Conservation (phyloP, 2,113 vertebrate species). For the Salvelinus sp. region DNA sequence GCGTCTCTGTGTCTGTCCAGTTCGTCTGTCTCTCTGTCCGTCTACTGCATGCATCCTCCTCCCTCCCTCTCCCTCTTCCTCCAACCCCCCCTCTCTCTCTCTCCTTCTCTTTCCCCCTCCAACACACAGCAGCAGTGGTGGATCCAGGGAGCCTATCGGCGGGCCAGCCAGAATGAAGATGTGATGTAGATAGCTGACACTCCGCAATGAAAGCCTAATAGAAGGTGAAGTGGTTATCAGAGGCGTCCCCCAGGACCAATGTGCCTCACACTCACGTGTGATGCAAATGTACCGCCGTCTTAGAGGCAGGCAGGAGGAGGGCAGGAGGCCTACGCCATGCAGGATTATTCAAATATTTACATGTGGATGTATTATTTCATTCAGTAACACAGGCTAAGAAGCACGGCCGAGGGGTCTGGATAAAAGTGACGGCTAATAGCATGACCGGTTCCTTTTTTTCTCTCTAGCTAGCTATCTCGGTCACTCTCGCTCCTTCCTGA, state of each 20-base stretch:
- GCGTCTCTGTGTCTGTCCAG: constrained; percentile 60
- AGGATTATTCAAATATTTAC: constrained; percentile 54
- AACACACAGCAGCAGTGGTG: constrained; percentile 61
- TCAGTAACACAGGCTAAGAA: constrained; percentile 46
- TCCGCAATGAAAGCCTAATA: constrained; percentile 92
- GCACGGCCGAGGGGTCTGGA: constrained; percentile 37
- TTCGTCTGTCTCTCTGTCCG: constrained; percentile 43
- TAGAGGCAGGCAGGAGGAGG: constrained; percentile 74
- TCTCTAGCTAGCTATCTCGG: not conserved
- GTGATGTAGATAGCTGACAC: constrained; percentile 86
- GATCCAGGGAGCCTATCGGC: constrained; percentile 82
- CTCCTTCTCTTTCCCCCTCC: constrained; percentile 29
- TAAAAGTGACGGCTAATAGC: constrained; percentile 53
- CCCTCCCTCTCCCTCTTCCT: not conserved
- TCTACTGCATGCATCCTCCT: constrained; percentile 70
- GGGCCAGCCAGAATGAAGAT: constrained; percentile 89
- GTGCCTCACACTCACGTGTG: constrained; percentile 88
- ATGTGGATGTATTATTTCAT: constrained; percentile 58
- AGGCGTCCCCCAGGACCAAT: constrained; percentile 88
- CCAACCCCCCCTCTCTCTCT: not conserved
- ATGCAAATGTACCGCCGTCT: constrained; percentile 83
- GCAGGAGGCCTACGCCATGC: constrained; percentile 22
- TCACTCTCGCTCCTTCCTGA: not conserved
- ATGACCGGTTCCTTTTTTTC: constrained; percentile 4
- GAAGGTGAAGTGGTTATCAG: constrained; percentile 90